These are phyloP conservation scores for Condylostylus longicornis DNA, from an alignment of 1,140 invertebrate genomes.

Conservation along the genomic window DNA sequence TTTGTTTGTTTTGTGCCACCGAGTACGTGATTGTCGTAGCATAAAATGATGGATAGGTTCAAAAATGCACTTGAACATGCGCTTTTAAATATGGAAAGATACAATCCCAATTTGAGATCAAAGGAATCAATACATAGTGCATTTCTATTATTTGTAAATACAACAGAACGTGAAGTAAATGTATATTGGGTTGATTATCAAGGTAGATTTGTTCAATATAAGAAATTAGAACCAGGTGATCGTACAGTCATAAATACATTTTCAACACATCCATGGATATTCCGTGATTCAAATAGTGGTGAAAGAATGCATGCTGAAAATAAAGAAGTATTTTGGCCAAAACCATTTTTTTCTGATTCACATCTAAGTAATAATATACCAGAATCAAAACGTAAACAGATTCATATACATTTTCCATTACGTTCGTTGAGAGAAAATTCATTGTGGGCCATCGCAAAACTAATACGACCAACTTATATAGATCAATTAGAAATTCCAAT, in stretches of 20 bases:
- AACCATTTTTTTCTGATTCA: slow-evolving; percentile 16
- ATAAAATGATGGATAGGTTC: too few relatives aligned
- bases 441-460: slow-evolving; percentile 4
- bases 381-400: slow-evolving; percentile 14
- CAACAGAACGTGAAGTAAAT: slow-evolving; percentile 42
- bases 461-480: background rate
- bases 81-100: too few relatives aligned
- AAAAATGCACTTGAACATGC: too few relatives aligned
- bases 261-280: slow-evolving; percentile 58
- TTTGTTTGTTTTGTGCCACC: too few relatives aligned
- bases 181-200: slow-evolving; percentile 61
- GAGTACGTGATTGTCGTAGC: too few relatives aligned
- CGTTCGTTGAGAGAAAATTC: slow-evolving; percentile 10
- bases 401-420: slow-evolving; percentile 24
- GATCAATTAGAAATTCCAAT: background rate
- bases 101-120: too few relatives aligned
- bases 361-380: slow-evolving; percentile 13
- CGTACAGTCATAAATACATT: slow-evolving; percentile 50
- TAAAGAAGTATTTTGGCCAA: slow-evolving; percentile 25
- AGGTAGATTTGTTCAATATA: slow-evolving; percentile 41
- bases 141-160: slow-evolving; percentile 54
- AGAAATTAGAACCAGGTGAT: slow-evolving; percentile 34
- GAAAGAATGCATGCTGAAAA: slow-evolving; percentile 36
- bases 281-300: slow-evolving; percentile 43
- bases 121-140: slow-evolving; percentile 34